Base-by-base conservation (phyloP, 2,888 invertebrate species). In the Lucinisca nassula region DNA sequence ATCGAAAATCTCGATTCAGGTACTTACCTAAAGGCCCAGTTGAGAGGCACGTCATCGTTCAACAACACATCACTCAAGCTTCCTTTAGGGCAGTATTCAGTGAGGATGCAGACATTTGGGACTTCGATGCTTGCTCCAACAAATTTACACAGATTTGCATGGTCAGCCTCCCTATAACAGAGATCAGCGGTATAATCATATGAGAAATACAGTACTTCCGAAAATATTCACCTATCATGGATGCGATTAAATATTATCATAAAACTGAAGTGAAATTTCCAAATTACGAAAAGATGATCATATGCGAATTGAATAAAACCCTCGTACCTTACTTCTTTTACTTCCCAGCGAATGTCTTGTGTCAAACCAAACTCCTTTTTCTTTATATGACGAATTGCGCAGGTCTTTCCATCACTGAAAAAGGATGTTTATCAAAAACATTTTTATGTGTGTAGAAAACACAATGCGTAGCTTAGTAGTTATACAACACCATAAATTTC, bases 1-100 rank as follows among this genome's bases (percentile, higher is more conserved):
- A 17, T 12, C 49, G 12, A 17, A 12, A 49, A 49, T 49, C 14
- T 49, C 49, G 49, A 49, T 17, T 17, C 49, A 14, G 49, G 17
- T 58, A n/a, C 21, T 27, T 87, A 94, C 93, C 94, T 91, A 91
- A 95, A 95, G 0, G 94, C 88, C 95, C 95, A 95, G 88, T 92
- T 95, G 10, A 95, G 92, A 1, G 95, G 95, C 17, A 95, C 91
- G 24, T 94, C 91, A 30, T 95, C 95, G 73, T 94, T 94, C 45
- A 91, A 90, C 8, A 95, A 84, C 0, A 95, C 95, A 78, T 95
- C 95, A 83, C 91, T 92, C 0, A 95, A 88, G 70, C 94, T 94
- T n/a, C 95, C 95, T 86, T 95, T 95, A 21, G 95, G 93, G 80
- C 95, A 95, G 86, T 95, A 95, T 79, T 95, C 95, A 8, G 90